Evolutionary conservation across 2,888 invertebrate species (phyloP), one percentile per base, ranked within the genome.

Genomic region (Zeuzera pyrina): DNA sequence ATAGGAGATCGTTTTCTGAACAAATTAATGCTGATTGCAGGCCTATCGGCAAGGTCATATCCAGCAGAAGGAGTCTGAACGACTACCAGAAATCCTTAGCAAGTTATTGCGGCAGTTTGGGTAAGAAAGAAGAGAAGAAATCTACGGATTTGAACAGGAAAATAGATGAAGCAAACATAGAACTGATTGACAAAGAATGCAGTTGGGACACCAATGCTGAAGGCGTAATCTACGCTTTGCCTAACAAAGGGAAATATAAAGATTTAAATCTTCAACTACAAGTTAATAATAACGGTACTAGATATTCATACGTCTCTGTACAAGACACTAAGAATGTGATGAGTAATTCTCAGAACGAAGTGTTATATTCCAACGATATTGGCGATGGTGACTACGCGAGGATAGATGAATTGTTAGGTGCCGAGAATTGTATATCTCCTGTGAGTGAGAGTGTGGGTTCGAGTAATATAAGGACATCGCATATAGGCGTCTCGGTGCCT

Each of bases 141-240:
- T 61, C 60, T 1, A 26, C 40, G 19, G 38, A 43, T 1, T 25
- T 0, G 57, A 63, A 19, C 8, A 34, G 34, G 1, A 62, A 60
- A 21, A 67, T 65, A 1, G 78, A 77, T 2, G 85, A 86, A 31
- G 71, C 69, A 14, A 78, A 73, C 33, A 53, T 68, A 0, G 84
- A 81, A 39, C 41, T 85, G 38, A 84, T 85, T 11, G 87, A 87
- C 16, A 86, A 86, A 26, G 87, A 87, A 49, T 86, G 85, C 36
- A 84, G 84, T 45, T 87, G 87, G 63, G 87, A 86, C 12, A 87
- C 81, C 0, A 83, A 84, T 36, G 83, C 84, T 0, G 84, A 84
- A 45, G 84, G 84, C 0, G 84, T 84, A 0, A 84, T 84, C 8
- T 84, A 84, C 45, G 84, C 84, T 5, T 50, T 84, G 22, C 84